phyloP scores from a whole-genome alignment of 2,797 vertebrate genomes.

The Bradypus variegatus region DNA sequence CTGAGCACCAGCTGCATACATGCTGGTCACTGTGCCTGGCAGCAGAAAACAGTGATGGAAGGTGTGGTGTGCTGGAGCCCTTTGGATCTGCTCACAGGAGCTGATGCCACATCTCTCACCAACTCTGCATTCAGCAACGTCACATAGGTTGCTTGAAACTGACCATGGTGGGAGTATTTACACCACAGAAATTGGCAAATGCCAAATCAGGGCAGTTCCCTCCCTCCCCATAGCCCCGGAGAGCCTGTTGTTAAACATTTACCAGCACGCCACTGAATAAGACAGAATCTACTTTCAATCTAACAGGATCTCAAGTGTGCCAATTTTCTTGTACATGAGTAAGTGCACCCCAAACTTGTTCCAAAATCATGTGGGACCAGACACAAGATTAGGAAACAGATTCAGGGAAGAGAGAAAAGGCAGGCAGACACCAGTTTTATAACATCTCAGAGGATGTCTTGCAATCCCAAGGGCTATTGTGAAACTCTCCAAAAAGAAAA shows the following conservation, averaged over 20 bases:
- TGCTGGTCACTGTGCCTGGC: background rate
- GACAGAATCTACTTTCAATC: background rate
- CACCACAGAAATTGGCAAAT: background rate
- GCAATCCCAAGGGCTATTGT: background rate
- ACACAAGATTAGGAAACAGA: background rate
- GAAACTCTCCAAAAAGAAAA: slow-evolving; percentile 1
- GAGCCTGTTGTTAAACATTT: background rate
- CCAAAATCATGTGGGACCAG: background rate
- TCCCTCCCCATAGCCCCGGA: no score
- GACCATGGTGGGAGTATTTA: background rate
- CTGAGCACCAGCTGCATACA: accelerated
- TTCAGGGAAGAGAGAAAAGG: background rate
- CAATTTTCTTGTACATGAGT: background rate
- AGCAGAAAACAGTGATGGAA: background rate
- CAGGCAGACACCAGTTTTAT: accelerated
- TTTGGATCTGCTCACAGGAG: accelerated
- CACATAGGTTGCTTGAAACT: background rate
- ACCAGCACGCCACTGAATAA: background rate
- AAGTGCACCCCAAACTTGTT: background rate
- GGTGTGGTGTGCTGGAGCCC: background rate
- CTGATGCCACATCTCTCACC: background rate
- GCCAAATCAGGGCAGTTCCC: background rate
- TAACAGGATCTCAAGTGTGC: accelerated
- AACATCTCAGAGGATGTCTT: background rate
- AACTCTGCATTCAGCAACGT: background rate